A percentile compares a stretch with the other conserved stretches of the same genome.
These are phyloP conservation scores for Orientallactaga sibirica DNA, from an alignment of 2,797 vertebrate species.

Conservation along the genomic window DNA sequence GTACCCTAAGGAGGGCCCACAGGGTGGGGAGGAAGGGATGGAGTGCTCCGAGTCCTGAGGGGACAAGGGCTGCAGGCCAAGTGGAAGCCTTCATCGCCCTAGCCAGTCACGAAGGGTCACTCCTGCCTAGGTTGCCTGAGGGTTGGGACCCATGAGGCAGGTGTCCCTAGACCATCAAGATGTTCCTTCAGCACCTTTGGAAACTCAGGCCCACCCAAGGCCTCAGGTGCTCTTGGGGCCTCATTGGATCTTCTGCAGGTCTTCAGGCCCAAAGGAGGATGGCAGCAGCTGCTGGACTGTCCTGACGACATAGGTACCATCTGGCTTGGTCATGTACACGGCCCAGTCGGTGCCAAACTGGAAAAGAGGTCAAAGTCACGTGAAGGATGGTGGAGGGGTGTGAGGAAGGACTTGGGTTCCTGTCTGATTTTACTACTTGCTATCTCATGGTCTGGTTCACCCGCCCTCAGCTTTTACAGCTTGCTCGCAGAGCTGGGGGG, in stretches of 20 bases:
- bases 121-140: background rate
- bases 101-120: background rate
- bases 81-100: background rate
- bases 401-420: background rate
- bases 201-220: background rate
- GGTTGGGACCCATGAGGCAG: background rate
- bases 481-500: background rate
- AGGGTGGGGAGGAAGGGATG: background rate
- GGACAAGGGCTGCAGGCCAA: background rate
- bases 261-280: constrained; percentile 92
- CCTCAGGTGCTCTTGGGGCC: background rate
- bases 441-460: background rate
- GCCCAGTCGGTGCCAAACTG: constrained; percentile 94
- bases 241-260: constrained; percentile 86
- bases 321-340: constrained; percentile 92
- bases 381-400: background rate
- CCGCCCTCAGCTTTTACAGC: background rate
- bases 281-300: constrained; percentile 93
- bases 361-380: background rate
- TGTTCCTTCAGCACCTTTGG: background rate
- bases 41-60: background rate
- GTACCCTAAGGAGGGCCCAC: background rate
- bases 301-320: constrained; percentile 89
- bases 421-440: background rate
- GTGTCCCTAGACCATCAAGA: background rate